A percentile compares a stretch with the other conserved stretches of the same genome.
These are phyloP conservation scores for Gambelia wislizenii DNA, from an alignment of 2,797 vertebrate species.

Conservation along the genomic window DNA sequence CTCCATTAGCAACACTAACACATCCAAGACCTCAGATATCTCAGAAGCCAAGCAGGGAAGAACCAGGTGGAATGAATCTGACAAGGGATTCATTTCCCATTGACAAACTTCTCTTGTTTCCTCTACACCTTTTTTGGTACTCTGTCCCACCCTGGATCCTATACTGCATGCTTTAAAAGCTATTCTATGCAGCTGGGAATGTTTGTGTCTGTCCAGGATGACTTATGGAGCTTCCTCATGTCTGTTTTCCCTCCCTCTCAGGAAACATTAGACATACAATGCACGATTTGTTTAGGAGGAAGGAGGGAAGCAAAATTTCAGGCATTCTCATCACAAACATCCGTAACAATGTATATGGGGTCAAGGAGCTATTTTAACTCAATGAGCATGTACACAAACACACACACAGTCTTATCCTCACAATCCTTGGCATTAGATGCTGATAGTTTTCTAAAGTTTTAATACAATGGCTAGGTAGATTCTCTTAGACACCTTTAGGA, in stretches of 20 bases:
- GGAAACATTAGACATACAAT: constrained; percentile 49
- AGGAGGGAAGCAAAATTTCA: constrained; percentile 15
- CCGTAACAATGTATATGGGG: neutral
- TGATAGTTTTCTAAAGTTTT: constrained; percentile 49
- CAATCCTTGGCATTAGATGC: neutral
- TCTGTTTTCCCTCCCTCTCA: constrained; percentile 44
- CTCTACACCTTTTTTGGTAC: constrained; percentile 43
- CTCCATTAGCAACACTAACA: no score
- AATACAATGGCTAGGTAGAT: constrained; percentile 38
- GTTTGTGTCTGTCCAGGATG: constrained; percentile 57
- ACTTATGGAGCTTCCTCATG: constrained; percentile 52
- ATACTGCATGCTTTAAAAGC: constrained; percentile 61
- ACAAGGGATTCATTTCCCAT: constrained; percentile 53
- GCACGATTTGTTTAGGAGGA: constrained; percentile 13
- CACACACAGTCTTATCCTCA: neutral
- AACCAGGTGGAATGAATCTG: neutral
- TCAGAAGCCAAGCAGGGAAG: neutral
- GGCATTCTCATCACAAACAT: constrained; percentile 22
- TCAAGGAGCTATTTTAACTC: constrained; percentile 4
- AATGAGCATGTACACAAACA: neutral
- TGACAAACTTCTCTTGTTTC: constrained; percentile 65
- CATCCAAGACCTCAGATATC: neutral
- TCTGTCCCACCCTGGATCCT: constrained; percentile 54
- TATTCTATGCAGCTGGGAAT: constrained; percentile 66
- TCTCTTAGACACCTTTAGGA: neutral